phyloP scores from a whole-genome alignment of 2,888 invertebrate genomes.

The Synanthedon formicaeformis region DNA sequence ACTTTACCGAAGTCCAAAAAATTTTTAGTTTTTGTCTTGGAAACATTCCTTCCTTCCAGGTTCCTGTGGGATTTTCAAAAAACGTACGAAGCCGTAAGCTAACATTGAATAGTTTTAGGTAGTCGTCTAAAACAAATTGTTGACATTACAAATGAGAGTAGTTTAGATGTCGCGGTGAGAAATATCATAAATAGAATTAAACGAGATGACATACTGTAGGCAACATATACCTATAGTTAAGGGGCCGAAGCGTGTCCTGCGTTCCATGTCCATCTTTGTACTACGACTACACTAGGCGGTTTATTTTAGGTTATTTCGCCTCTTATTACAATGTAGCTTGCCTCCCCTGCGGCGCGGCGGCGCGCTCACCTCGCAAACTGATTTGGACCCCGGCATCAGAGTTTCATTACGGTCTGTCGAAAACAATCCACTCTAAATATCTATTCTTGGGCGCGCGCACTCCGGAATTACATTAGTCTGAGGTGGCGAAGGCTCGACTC shows the following conservation, averaged over 20 bases:
- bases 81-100: too few species aligned
- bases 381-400: slow-evolving; percentile 66
- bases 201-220: neutral
- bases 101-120: too few species aligned
- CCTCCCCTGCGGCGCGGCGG: slow-evolving; percentile 52
- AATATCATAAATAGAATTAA: too few species aligned
- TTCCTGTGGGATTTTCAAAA: too few species aligned
- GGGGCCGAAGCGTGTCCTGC: slow-evolving; percentile 41
- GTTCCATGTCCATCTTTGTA: slow-evolving; percentile 60
- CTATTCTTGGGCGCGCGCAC: slow-evolving; percentile 68
- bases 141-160: too few species aligned
- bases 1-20: too few species aligned
- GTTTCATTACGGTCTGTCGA: slow-evolving; percentile 72
- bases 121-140: too few species aligned
- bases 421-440: slow-evolving; percentile 72
- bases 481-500: slow-evolving; percentile 71
- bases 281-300: slow-evolving; percentile 40
- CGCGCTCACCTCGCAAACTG: slow-evolving; percentile 66
- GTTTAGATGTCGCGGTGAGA: too few species aligned
- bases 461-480: slow-evolving; percentile 70
- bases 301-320: slow-evolving; percentile 68
- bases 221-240: too few species aligned
- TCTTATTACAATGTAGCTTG: slow-evolving; percentile 67
- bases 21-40: too few species aligned
- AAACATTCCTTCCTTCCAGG: too few species aligned